Evolutionary conservation across 1,140 invertebrate species (phyloP), one percentile per base, ranked within the genome.

Genomic region (Drosophila burlai): DNA sequence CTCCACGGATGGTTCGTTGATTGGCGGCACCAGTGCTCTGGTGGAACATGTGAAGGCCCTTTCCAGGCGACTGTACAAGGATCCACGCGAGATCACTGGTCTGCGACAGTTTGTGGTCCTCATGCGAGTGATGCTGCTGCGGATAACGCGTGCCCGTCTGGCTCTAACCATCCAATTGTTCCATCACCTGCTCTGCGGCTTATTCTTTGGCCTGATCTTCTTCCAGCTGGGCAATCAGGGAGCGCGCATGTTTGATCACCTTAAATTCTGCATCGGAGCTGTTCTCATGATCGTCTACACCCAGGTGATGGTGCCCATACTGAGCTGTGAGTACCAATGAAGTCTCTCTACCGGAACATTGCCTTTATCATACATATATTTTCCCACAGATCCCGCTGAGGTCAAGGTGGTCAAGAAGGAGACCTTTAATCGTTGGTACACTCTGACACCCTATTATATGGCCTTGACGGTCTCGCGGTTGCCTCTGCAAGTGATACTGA

Each of bases 371-470:
- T 26, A 26, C 6, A 21, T 26, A 26, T 26, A 26, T 26, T 26
- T 26, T 26, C 26, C 26, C 26, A 5, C 26, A 97, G 96, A 96
- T 95, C 96, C 97, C 0, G 93, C 95, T 85, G 97, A 97, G 94
- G 96, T 97, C 67, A 95, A 96, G 80, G 94, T 97, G 29, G 95
- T 97, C 71, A 95, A 96, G 64, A 95, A 96, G 91, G 97, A 97
- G 93, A 95, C 97, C 85, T 95, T 97, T 61, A 97, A 97, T 92
- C 95, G 96, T 73, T 97, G 97, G 97, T 97, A 97, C 93, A 95
- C 95, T 40, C 93, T 97, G 0, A 95, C 95, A 47, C 95, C 97
- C 0, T 97, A 97, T 93, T 97, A 97, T 83, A 93, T 96, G 26
- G 97, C 97, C 0, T 93, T 97, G 61, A 97, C 96, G 0, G 93